Evolutionary conservation across 2,888 invertebrate species (phyloP), one percentile per base, ranked within the genome.

Genomic region (Caenorhabditis sp.): DNA sequence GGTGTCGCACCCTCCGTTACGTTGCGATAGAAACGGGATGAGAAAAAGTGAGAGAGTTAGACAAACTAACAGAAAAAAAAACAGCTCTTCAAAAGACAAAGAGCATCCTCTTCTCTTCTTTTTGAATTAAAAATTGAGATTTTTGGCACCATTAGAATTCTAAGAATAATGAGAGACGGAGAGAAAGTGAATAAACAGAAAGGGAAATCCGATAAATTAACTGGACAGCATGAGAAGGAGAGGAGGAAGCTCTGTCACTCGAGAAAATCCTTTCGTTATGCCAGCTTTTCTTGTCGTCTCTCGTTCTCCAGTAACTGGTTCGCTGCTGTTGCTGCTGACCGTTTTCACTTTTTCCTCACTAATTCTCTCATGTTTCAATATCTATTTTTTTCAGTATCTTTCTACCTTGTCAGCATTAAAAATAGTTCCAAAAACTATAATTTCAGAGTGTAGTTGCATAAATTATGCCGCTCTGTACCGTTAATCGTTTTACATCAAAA

Each of bases 391-490:
- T 31, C 28, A 44, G 26, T 54, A 41, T 22, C 44, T 19, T 44
- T 44, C n/a, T 44, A 14, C 14, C 44, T 19, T 47, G 6, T 12
- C 24, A 35, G 8, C 24, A 14, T 1, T 10, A 31, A 22, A 47
- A 66, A 49, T 31, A 64, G 66, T 56, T 74, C 35, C 58, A 58
- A 66, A 75, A 75, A 75, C 75, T 75, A 58, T 75, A 75, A 66
- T 58, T 75, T 66, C 47, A 47, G 49, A 19, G 22, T 24, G 12
- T 16, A 10, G n/a, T 16, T 56, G 58, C 47, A 59, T 58, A 70
- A 70, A 28, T 26, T 16, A 31, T 66, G 31, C 31, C 41, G 35
- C 24, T 24, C n/a, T 59, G 47, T 58, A 31, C 31, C 26, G 51
- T 22, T 41, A 41, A 41, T 61, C 38, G 61, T 61, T 41, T 41